Base-by-base conservation (phyloP, 2,888 invertebrate genomes). In the Drosophila melanosoma region DNA sequence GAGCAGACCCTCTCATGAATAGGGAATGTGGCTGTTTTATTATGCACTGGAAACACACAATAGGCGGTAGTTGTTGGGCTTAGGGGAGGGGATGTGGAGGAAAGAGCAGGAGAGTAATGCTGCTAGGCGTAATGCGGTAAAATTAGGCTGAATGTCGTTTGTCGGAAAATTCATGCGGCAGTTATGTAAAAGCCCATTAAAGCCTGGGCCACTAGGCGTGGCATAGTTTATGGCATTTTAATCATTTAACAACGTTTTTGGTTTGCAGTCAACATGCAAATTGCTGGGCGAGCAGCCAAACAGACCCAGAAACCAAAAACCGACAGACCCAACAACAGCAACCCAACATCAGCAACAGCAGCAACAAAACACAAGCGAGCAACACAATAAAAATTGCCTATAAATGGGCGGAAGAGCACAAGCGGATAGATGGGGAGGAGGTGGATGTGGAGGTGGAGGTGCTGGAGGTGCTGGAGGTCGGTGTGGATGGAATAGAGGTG, bases 261-360 rank as follows among this genome's bases (percentile, higher is more conserved):
- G 70, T 74, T 84, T 88, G 82, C 89, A 85, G 85, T 87, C 85
- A 89, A 79, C 89, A 86, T 86, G 85, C 89, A 86, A 86, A 89
- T 86, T 87, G 84, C 74, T 76, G 80, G 76, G 79, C 78, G 53
- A 70, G 67, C 63, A 64, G 57, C 74, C 72, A 51, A 69, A 66
- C 66, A 69, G 45, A 51, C 33, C 60, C 45, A 45, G 54, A 79
- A 65, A 45, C 23, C 63, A 57, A 57, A 57, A 68, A 66, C 64
- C 59, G 56, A 72, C 71, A 53, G 60, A 65, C 33, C 52, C 60
- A 52, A 56, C 58, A 40, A 67, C 45, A 61, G 60, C 59, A 67
- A 72, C 40, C 69, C 65, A 60, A 17, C 36, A 17, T 8, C 56
- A 58, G 59, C 35, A 49, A 5, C 29, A 6, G 29, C 58, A 53